phyloP scores from a whole-genome alignment of 2,113 vertebrate species.

The Varanus komodoensis region DNA sequence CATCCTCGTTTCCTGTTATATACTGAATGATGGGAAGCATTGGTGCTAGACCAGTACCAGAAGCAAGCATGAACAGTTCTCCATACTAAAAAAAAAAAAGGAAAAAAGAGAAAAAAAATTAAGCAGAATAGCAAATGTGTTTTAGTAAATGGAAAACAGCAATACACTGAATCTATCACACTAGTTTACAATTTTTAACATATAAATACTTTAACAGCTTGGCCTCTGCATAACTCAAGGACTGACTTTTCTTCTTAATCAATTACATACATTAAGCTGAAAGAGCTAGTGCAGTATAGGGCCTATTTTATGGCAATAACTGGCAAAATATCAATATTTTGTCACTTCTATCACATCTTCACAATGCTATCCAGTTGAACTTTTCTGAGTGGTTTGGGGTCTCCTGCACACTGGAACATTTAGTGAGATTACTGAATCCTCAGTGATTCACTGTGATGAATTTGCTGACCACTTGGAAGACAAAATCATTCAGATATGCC shows the following conservation, averaged over 20 bases:
- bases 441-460: too few species aligned
- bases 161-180: background rate
- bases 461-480: too few species aligned
- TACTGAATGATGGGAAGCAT: conserved; percentile 82
- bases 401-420: too few species aligned
- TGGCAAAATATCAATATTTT: too few species aligned
- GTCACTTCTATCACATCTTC: too few species aligned
- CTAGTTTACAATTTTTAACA: background rate
- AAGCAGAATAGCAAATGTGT: conserved; percentile 51
- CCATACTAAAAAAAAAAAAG: conserved; percentile 68
- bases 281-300: background rate
- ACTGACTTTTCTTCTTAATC: background rate
- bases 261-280: background rate
- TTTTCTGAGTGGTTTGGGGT: too few species aligned
- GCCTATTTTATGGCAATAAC: too few species aligned
- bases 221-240: background rate
- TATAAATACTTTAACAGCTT: background rate
- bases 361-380: too few species aligned
- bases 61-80: conserved; percentile 82
- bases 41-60: conserved; percentile 82
- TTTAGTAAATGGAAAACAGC: conserved; percentile 7
- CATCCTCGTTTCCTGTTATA: conserved; percentile 80
- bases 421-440: too few species aligned
- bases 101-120: background rate
- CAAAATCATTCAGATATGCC: too few species aligned